A percentile compares a stretch with the other conserved stretches of the same genome.
These are phyloP conservation scores for Brachypteracias leptosomus DNA, from an alignment of 2,113 vertebrate genomes.

Conservation along the genomic window DNA sequence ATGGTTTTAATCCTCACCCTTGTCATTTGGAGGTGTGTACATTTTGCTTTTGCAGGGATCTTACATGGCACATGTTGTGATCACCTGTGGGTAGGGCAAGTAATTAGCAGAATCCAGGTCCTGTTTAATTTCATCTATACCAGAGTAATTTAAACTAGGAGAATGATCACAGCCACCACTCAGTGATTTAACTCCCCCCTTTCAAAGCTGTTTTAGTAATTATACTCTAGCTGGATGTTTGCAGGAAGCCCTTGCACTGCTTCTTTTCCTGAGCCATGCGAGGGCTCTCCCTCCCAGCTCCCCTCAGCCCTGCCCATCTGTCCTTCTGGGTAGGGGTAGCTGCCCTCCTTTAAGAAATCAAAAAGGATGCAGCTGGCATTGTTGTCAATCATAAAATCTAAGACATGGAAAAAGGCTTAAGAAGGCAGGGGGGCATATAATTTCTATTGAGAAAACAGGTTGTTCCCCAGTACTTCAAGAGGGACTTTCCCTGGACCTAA, in stretches of 20 bases:
- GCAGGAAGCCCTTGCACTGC: conserved; percentile 11
- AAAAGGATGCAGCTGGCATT: conserved; percentile 8
- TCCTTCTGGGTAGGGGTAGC: not conserved
- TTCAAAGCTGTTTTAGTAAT: conserved; percentile 66
- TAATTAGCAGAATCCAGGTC: conserved; percentile 68
- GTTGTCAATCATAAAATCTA: not conserved
- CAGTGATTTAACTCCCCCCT: conserved; percentile 25
- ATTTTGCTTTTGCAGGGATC: conserved; percentile 50
- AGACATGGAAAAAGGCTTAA: not conserved
- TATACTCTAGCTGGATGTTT: conserved; percentile 34
- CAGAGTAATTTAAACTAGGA: conserved; percentile 56
- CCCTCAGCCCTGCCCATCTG: not conserved
- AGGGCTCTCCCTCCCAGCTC: not conserved
- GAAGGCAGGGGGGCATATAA: not conserved
- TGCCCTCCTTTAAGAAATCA: conserved; percentile 24
- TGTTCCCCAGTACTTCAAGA: not conserved
- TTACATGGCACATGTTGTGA: conserved; percentile 40
- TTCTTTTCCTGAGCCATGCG: not conserved
- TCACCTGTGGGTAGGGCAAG: conserved; percentile 69
- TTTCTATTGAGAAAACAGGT: not conserved
- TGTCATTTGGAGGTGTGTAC: conserved; percentile 40
- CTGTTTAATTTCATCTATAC: conserved; percentile 67
- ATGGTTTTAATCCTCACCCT: conserved; percentile 53
- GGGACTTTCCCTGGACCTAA: not conserved
- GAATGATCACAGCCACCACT: conserved; percentile 14